Evolutionary conservation across 2,113 vertebrate species (phyloP), one percentile per base, ranked within the genome.

Genomic region (Trichomycterus rosablanca): DNA sequence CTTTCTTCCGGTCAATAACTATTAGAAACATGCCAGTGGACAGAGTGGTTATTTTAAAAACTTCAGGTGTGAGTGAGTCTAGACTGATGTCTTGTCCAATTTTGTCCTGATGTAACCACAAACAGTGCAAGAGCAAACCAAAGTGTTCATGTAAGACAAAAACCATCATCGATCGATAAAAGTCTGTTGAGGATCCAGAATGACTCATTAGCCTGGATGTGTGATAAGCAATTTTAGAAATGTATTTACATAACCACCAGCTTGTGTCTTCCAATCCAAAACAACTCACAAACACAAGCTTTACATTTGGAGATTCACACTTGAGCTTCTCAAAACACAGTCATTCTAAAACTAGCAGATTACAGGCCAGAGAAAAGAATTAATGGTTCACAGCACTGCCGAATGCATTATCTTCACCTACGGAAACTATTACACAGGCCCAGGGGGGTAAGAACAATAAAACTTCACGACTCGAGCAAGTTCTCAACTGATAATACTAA

Each of bases 71-170:
- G n/a, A n/a, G n/a, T n/a, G n/a, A n/a, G n/a, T n/a, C n/a, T n/a
- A n/a, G n/a, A n/a, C n/a, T n/a, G n/a, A n/a, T n/a, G n/a, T n/a
- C n/a, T n/a, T n/a, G n/a, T n/a, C n/a, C n/a, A n/a, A n/a, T n/a
- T n/a, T n/a, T n/a, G 37, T 24, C 42, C 26, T 20, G 15, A 58
- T 20, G 18, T 32, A 18, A 43, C 5, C 40, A 37, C 63, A 11
- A 46, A 42, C 28, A 52, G 35, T 19, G 50, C n/a, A 9, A 59
- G 11, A n/a, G 19, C 23, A 43, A 66, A 52, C 37, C 46, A 57
- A 45, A 59, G 18, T 52, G 15, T 24, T 49, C 28, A 10, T 50
- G 51, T 43, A 30, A 7, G 35, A 14, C 35, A 15, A 42, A 35
- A n/a, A 43, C 11, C 23, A 66, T 58, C 40, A 59, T 32, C 53